A percentile compares a stretch with the other conserved stretches of the same genome.
Conservation (phyloP, 2,113 vertebrate species). For the Thymallus thymallus region DNA sequence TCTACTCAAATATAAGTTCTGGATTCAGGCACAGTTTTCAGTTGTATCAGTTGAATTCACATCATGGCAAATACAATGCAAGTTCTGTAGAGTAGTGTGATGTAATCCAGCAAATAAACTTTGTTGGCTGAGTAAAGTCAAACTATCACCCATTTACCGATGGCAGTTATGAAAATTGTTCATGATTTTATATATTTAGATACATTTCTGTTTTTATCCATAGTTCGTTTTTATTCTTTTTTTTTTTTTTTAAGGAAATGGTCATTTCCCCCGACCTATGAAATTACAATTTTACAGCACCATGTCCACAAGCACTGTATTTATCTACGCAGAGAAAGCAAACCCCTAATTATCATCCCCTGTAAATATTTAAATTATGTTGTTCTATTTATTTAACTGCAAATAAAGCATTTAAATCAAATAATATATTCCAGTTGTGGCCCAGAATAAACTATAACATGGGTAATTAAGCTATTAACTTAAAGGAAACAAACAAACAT, state of each 20-base stretch:
- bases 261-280: background rate
- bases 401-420: constrained; percentile 67
- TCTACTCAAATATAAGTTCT: background rate
- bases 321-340: constrained; percentile 23
- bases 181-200: background rate
- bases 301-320: constrained; percentile 10
- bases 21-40: background rate
- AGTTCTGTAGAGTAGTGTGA: background rate
- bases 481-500: constrained; percentile 36
- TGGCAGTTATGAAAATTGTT: background rate
- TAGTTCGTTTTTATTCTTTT: no score
- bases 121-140: background rate
- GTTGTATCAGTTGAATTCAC: background rate
- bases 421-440: constrained; percentile 65
- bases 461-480: constrained; percentile 57
- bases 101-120: background rate
- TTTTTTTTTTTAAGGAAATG: background rate
- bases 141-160: background rate
- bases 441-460: constrained; percentile 46
- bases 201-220: background rate
- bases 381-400: constrained; percentile 60
- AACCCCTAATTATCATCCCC: constrained; percentile 35
- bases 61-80: constrained; percentile 7
- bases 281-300: background rate
- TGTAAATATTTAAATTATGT: constrained; percentile 49